Base-by-base conservation (phyloP, 23 tunicate species). In the Halocynthia roretzi region DNA sequence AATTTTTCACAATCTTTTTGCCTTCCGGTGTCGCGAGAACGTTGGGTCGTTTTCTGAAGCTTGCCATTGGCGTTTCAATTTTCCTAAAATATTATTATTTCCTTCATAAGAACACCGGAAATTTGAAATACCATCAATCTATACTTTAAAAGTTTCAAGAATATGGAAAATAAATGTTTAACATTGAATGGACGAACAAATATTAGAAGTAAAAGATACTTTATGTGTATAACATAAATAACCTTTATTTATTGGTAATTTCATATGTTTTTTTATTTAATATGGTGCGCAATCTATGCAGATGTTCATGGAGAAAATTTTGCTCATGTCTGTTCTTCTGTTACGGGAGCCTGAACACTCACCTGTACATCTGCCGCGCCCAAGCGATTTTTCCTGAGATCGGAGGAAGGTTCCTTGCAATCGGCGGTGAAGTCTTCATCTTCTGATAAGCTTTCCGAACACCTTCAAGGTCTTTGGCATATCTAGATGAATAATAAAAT, bases 361-460 rank as follows among this genome's bases (percentile, higher is more conserved):
- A 85, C 90, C 90, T 73, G 78, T 81, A 86, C 86, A 81, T 76
- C 70, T 86, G 85, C 7, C 93, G 72, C 23, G 95, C 85, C 95
- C 95, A 89, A 8, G 95, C 77, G 63, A 89, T 79, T 51, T 81
- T 83, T 51, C 88, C 88, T 31, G 95, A 70, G 18, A 89, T 81
- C 6, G 95, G 95, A 9, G 95, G 95, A 60, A 89, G 70, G 62
- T 89, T 89, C 54, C 88, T 55, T 6, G 95, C 85, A 10, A 79
- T 85, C 12, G 88, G 95, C 21, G 95, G 95, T 74, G 83, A 88
- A 6, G 80, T 84, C 71, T 89, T 89, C 85, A 83, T 85, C 72
- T 89, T 89, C 71, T 89, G 87, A 51, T 89, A 89, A 57, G 82
- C 83, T 80, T 83, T 83, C 52, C 84, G 84, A 55, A 83, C 88